Percentiles rank a stretch among this genome's conserved stretches.
Conservation (phyloP, 2,113 vertebrate species). For the Rhipidura dahli region DNA sequence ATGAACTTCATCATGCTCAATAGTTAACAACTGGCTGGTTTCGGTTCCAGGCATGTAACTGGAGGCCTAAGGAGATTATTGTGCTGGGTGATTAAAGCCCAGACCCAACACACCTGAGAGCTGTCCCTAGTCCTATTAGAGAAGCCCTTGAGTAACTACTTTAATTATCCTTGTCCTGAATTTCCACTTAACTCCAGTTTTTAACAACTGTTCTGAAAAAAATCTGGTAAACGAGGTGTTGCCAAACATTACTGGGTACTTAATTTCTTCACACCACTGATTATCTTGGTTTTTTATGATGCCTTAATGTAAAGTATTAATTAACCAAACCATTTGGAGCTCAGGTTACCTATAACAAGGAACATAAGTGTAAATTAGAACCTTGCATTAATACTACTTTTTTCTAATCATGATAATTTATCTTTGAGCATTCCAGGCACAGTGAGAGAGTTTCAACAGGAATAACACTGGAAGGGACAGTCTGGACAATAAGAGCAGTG, state of each 20-base stretch:
- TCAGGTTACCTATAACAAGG: background rate
- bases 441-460: background rate
- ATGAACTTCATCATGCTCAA: background rate
- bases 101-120: conserved; percentile 1
- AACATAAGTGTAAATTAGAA: background rate
- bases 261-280: background rate
- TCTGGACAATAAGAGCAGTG: background rate
- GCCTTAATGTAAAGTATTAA: background rate
- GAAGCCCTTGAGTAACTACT: background rate
- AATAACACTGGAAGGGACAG: background rate
- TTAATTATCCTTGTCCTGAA: background rate
- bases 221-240: background rate
- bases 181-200: background rate
- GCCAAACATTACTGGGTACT: background rate
- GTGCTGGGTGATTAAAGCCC: background rate
- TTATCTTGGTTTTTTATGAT: background rate
- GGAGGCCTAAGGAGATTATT: background rate
- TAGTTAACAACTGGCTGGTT: background rate
- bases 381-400: background rate
- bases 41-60: background rate
- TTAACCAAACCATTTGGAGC: background rate
- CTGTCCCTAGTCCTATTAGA: background rate
- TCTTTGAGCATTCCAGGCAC: background rate
- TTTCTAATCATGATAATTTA: background rate
- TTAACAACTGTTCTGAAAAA: background rate